phyloP scores from a whole-genome alignment of 2,113 vertebrate genomes.

The Ptilonorhynchus violaceus region DNA sequence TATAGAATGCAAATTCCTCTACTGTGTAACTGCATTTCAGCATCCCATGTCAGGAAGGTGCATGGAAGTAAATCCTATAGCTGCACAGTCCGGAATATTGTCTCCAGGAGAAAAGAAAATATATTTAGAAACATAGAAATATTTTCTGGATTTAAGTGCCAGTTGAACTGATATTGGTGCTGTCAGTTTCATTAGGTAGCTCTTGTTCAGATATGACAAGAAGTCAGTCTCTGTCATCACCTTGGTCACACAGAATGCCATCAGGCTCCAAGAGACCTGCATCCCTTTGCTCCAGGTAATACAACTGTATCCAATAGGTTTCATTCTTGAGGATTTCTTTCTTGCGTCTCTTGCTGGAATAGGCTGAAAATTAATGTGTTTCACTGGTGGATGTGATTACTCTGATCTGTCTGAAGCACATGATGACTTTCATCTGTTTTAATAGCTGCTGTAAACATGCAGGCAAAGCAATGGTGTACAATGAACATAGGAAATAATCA shows the following conservation, averaged over 20 bases:
- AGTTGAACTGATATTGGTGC: not conserved
- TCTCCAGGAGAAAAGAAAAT: not conserved
- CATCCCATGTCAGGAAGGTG: not conserved
- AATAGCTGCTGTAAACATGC: slow-evolving; percentile 41
- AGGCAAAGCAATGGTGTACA: not conserved
- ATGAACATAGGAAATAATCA: slow-evolving; percentile 21
- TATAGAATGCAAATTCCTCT: not conserved
- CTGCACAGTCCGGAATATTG: not conserved
- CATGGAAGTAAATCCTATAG: not conserved
- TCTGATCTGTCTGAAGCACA: not conserved
- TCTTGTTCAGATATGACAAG: not conserved
- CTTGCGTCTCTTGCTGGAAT: not conserved
- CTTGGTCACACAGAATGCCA: not conserved
- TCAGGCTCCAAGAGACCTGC: not conserved
- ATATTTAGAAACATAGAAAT: not conserved
- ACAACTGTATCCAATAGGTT: not conserved
- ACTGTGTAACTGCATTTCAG: not conserved
- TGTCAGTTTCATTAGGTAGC: not conserved
- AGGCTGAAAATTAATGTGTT: slow-evolving; percentile 23
- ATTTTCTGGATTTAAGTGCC: not conserved
- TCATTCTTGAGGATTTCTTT: not conserved
- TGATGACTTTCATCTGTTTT: slow-evolving; percentile 41
- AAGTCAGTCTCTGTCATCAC: not conserved
- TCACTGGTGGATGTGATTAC: slow-evolving; percentile 8
- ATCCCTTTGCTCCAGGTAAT: not conserved